Percentiles rank a stretch among this genome's conserved stretches.
Conservation (phyloP, 1,140 invertebrate species). For the Tetragonula clypearis region DNA sequence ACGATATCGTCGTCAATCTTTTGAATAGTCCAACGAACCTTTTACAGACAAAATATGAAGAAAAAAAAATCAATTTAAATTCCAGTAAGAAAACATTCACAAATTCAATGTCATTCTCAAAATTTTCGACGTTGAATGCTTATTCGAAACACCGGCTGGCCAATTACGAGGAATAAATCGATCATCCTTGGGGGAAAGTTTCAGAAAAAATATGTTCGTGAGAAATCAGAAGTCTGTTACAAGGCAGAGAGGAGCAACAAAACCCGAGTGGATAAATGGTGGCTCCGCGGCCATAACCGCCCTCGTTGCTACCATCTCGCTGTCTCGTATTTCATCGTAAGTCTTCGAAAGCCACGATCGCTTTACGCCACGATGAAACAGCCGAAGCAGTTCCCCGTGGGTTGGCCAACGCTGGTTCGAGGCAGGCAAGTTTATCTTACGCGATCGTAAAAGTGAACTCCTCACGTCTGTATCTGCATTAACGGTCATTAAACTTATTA, state of each 20-base stretch:
- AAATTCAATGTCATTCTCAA: no score
- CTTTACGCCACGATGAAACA: conserved; percentile 9
- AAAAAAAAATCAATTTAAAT: no score
- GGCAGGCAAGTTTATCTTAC: conserved; percentile 52
- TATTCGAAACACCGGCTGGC: no score
- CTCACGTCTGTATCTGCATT: conserved; percentile 51
- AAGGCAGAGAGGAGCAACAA: not conserved
- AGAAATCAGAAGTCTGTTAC: not conserved
- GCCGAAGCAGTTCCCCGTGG: conserved; percentile 30
- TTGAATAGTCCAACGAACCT: no score
- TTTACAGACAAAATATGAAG: no score
- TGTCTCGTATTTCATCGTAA: conserved; percentile 46
- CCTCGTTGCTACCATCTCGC: not conserved
- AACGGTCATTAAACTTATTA: conserved; percentile 66
- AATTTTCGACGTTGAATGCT: no score
- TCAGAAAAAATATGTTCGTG: not conserved
- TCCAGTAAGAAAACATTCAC: no score
- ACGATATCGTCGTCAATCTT: no score
- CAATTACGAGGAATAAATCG: not conserved
- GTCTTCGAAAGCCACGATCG: conserved; percentile 35
- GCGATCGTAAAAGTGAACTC: conserved; percentile 56
- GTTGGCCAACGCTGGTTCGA: conserved; percentile 37
- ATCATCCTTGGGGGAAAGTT: not conserved
- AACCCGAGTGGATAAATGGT: not conserved
- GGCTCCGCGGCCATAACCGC: no score